Evolutionary conservation across 2,888 invertebrate species (phyloP), one percentile per base, ranked within the genome.

Genomic region (Dryococelus australis): DNA sequence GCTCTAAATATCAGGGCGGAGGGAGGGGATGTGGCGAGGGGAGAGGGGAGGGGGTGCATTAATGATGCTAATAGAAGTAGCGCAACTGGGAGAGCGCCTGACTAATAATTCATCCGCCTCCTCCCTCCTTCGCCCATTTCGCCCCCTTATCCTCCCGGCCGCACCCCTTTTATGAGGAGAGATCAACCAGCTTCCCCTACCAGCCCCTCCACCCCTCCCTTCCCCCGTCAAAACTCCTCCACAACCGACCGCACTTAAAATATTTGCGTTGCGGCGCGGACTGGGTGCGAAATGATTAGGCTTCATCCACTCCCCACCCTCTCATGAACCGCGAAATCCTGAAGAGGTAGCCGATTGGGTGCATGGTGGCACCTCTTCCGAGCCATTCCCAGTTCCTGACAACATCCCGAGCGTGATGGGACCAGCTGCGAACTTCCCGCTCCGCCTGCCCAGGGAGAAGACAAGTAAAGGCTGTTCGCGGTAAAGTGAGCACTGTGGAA

Each of bases 151-250:
- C 78, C 35, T 53, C 43, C 80, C 51, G 85, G 65, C 83, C n/a
- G 9, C 53, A 51, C 24, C 85, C 87, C 85, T 27, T 53, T 28
- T 24, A 65, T 51, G 78, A 16, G 16, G 65, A 65, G 65, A 65
- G 65, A 65, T 65, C 65, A 65, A 65, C 65, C 65, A 65, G 16
- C 65, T 65, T 65, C 20, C 65, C 65, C 24, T 16, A 13, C 65
- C 65, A n/a, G n/a, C 28, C 84, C 27, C 35, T 13, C 84, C 43
- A 80, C 79, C 87, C 53, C 26, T 85, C 87, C 87, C 87, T 53
- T 53, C 28, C 84, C 47, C 80, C 86, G 78, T 85, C n/a, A n/a
- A n/a, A n/a, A 86, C 84, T 79, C 24, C 85, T n/a, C 43, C 26
- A 65, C 43, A 78, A 79, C 84, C 84, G 47, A 26, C 86, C 65